A percentile compares a stretch with the other conserved stretches of the same genome.
Evolutionary conservation across 2,797 vertebrate species (phyloP).

Genomic region (Sebastiscus tertius): DNA sequence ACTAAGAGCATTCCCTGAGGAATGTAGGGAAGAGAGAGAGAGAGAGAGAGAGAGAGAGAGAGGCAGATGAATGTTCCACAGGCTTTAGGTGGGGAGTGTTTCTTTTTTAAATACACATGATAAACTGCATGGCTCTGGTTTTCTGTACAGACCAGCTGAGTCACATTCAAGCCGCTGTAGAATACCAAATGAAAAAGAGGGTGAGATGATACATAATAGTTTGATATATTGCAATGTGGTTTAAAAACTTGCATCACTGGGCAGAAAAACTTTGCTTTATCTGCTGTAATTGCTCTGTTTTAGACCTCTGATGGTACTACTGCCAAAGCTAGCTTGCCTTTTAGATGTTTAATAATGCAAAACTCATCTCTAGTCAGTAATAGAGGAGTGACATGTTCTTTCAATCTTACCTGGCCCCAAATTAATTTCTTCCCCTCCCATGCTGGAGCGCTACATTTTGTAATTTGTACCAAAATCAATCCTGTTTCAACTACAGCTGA

Average conservation of each 20-base stretch:
- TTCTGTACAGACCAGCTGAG: constrained; percentile 20
- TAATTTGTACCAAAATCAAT: background rate
- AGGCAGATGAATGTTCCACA: constrained; percentile 20
- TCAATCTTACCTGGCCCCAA: background rate
- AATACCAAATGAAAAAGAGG: background rate
- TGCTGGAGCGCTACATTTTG: background rate
- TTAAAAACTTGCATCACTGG: background rate
- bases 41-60: background rate
- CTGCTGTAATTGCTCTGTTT: background rate
- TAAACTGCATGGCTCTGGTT: constrained; percentile 23
- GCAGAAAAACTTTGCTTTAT: background rate
- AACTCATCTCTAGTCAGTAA: background rate
- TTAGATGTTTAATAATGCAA: constrained; percentile 12
- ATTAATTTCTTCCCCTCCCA: background rate
- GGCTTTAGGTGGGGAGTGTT: constrained; percentile 11
- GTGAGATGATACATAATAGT: background rate
- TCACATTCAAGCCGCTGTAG: constrained; percentile 14
- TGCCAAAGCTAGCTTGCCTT: background rate
- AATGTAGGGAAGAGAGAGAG: constrained; percentile 12
- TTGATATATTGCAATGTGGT: background rate
- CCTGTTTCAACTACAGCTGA: background rate
- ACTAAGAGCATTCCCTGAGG: constrained; percentile 38
- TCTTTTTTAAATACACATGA: constrained; percentile 12
- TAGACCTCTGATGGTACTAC: background rate
- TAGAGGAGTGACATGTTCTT: background rate